Base-by-base conservation (phyloP, 37 sponge, comb jelly and placozoan species). In the Halichondria panicea region DNA sequence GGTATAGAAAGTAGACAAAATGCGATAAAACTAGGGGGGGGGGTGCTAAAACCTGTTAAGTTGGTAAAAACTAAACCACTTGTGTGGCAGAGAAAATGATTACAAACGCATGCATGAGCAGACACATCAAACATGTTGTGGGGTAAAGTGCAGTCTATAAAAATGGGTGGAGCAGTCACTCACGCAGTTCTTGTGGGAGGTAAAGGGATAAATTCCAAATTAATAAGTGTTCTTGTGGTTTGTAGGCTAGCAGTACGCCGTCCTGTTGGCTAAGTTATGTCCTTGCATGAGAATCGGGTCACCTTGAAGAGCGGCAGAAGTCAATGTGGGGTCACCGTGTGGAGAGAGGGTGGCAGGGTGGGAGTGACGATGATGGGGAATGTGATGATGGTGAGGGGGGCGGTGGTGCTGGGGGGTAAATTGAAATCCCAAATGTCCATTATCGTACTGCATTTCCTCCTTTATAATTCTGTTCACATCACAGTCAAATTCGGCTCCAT, bases 391-490 rank as follows among this genome's bases (percentile, higher is more conserved):
- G 34, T 19, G 22, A 37, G 25, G 68, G 18, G 34, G 34, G 37
- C 7, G 37, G 41, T 67, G 68, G 37, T 61, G 46, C 7, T 42
- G 50, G 0, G 59, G 72, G 36, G 72, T 74, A 27, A 82, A 73
- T 5, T 75, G 68, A 32, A 88, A 88, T 76, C 82, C 88, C 39
- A 88, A 67, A 0, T 45, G 31, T 25, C 88, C 88, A n/a, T 75
- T 81, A 7, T 33, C 36, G 33, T 67, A 48, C 55, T 81, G 71
- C 71, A 87, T 60, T 54, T 87, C 88, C 12, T 56, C 82, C 15
- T 50, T 64, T 8, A 88, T 68, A 21, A 88, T 81, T 13, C 52
- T 77, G 21, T 75, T 61, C 50, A 88, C 60, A 42, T 88, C 88
- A 65, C 81, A 80, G 54, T 79, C 80, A 42, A 77, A 70, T 22